Percentiles rank a stretch among this genome's conserved stretches.
Evolutionary conservation across 2,113 vertebrate genomes (phyloP).

Genomic region (Cinclus cinclus): DNA sequence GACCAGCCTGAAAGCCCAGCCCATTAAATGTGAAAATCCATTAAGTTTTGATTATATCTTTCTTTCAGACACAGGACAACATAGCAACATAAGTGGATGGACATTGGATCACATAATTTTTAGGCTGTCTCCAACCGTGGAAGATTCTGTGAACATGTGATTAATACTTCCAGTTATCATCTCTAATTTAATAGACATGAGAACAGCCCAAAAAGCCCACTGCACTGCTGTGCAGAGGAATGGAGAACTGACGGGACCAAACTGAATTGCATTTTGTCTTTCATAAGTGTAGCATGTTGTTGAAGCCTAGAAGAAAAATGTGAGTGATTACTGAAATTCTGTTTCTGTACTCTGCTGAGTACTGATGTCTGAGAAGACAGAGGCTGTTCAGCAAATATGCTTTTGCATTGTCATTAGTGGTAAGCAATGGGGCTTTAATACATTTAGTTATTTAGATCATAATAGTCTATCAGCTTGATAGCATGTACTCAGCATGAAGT

Average conservation of each 20-base stretch:
- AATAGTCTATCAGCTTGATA: constrained; percentile 54
- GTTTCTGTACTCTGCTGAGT: constrained; percentile 62
- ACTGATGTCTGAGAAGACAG: constrained; percentile 50
- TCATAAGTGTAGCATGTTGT: constrained; percentile 46
- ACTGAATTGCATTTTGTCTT: constrained; percentile 58
- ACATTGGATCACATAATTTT: constrained; percentile 35
- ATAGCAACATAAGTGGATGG: constrained; percentile 51
- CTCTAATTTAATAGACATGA: constrained; percentile 70
- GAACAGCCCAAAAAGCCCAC: constrained; percentile 54
- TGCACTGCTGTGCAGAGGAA: constrained; percentile 59
- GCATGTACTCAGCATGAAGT: constrained; percentile 31
- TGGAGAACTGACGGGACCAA: constrained; percentile 11
- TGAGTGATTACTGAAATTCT: constrained; percentile 60
- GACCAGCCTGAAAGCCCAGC: constrained; percentile 43
- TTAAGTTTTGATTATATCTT: constrained; percentile 53
- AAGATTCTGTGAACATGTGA: constrained; percentile 68
- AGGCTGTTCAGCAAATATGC: constrained; percentile 30
- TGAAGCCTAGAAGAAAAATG: constrained; percentile 67
- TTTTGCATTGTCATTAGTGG: constrained; percentile 44
- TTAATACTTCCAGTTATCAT: constrained; percentile 71
- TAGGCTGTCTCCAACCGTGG: constrained; percentile 44
- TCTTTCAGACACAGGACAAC: constrained; percentile 48
- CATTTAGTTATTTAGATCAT: constrained; percentile 58
- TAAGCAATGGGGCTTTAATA: constrained; percentile 65
- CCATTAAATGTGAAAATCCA: constrained; percentile 72